Conservation (phyloP, 2,797 vertebrate genomes). For the Taeniopygia guttata region DNA sequence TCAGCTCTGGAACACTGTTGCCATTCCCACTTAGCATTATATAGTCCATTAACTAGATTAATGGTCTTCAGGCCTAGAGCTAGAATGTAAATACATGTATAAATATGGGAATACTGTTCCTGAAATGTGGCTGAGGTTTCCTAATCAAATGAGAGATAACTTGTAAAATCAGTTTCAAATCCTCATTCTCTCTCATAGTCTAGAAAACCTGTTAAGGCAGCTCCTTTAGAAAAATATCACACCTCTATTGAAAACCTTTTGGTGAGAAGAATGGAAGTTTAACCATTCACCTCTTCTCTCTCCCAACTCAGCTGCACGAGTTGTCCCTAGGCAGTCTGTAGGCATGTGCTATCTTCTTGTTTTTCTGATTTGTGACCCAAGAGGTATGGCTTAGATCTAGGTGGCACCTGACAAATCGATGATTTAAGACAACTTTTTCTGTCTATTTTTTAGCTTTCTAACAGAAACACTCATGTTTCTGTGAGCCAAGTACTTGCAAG, state of each 20-base stretch:
- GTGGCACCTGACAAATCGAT: background rate
- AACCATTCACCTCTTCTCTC: background rate
- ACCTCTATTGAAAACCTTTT: background rate
- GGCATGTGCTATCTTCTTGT: background rate
- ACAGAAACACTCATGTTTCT: background rate
- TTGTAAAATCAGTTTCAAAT: background rate
- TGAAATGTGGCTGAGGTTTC: conserved; percentile 18
- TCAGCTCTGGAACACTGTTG: background rate
- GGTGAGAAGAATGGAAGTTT: background rate
- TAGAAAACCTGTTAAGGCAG: background rate
- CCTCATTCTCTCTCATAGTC: background rate
- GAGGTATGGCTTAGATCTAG: background rate
- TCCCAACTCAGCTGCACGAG: background rate
- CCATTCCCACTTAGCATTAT: background rate
- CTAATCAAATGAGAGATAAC: conserved; percentile 19
- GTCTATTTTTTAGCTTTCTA: background rate
- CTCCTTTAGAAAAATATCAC: background rate
- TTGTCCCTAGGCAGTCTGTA: background rate
- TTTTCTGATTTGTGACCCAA: background rate
- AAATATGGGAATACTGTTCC: background rate
- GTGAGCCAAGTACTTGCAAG: background rate
- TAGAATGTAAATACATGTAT: conserved; percentile 33
- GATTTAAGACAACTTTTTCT: background rate
- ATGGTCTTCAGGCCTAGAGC: conserved; percentile 33
- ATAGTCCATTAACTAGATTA: background rate